Evolutionary conservation across 2,888 invertebrate species (phyloP), one percentile per base, ranked within the genome.

Genomic region (Drosophila ezoana): DNA sequence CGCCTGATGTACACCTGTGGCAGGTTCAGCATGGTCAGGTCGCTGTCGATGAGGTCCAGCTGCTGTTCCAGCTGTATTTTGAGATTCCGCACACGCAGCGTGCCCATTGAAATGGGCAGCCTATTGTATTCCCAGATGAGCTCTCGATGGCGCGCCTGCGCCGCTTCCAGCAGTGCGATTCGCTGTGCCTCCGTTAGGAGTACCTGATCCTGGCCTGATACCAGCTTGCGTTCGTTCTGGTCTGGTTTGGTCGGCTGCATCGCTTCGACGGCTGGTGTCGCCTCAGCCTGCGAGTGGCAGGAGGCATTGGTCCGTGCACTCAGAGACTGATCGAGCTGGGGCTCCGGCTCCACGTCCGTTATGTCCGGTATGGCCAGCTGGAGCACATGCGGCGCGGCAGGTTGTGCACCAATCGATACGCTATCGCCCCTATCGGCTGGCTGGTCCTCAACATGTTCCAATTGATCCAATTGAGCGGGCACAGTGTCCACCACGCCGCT

Each of bases 81-180:
- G 11, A 83, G 54, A 14, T 83, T 86, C 6, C 84, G 81, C 32
- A 83, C 81, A 1, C 84, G 79, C 62, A 86, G 33, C 8, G 82
- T 86, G 1, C 66, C 63, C 66, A 72, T 79, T 1, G 81, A 73
- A 1, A 83, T 32, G 5, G 87, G 87, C 53, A 83, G 23, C 0
- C 81, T 73, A 54, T 86, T 83, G 43, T 83, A 83, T n/a, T 83
- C 69, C 16, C 56, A 66, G 16, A 70, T 80, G 1, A 86, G 62
- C 11, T 71, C 53, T 3, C 20, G 56, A 13, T 79, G 57, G 5
- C 71, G 83, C 5, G 51, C 32, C 16, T 56, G 73, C 1, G 73
- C 65, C 0, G 54, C 59, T 18, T 54, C 40, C 1, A 82, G 43
- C 20, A 80, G 47, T 3, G 37, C 9, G 2, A 58, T 2, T 1